Percentiles rank a stretch among this genome's conserved stretches.
Conservation (phyloP, 2,797 vertebrate species). For the Pangasius larnaudii region DNA sequence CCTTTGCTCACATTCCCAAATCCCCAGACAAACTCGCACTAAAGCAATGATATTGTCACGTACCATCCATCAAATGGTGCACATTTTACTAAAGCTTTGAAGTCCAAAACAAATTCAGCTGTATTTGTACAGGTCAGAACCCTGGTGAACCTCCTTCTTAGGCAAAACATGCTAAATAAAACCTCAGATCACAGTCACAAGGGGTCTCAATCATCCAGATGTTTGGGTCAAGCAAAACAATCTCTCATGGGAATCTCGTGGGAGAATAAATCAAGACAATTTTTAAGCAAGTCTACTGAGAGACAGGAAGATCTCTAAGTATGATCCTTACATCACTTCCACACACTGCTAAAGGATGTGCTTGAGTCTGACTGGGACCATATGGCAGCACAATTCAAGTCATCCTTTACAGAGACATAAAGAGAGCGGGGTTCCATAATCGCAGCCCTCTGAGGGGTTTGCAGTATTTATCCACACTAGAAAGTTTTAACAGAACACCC, state of each 20-base stretch:
- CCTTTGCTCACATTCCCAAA: not conserved
- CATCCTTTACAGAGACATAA: slow-evolving; percentile 40
- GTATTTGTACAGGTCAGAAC: slow-evolving; percentile 43
- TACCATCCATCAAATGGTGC: not conserved
- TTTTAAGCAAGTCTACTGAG: slow-evolving; percentile 19
- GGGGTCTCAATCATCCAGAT: slow-evolving; percentile 51
- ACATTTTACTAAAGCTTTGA: slow-evolving; percentile 18
- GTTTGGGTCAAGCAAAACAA: slow-evolving; percentile 48
- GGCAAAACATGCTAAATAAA: slow-evolving; percentile 41
- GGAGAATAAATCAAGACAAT: slow-evolving; percentile 35
- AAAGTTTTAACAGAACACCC: slow-evolving; percentile 10
- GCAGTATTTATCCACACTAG: slow-evolving; percentile 41
- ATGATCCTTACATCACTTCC: not conserved
- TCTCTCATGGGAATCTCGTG: slow-evolving; percentile 28
- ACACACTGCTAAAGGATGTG: slow-evolving; percentile 23
- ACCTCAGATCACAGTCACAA: slow-evolving; percentile 24
- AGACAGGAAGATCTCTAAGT: not conserved
- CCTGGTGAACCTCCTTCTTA: slow-evolving; percentile 29
- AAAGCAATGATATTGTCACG: not conserved
- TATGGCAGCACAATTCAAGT: slow-evolving; percentile 63
- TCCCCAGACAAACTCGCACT: not conserved
- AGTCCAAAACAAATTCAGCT: slow-evolving; percentile 47
- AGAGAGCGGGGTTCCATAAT: slow-evolving; percentile 39
- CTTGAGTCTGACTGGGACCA: slow-evolving; percentile 59
- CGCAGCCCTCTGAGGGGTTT: slow-evolving; percentile 37